Base-by-base conservation (phyloP, 2,797 vertebrate species). In the Poliocrania exsul region DNA sequence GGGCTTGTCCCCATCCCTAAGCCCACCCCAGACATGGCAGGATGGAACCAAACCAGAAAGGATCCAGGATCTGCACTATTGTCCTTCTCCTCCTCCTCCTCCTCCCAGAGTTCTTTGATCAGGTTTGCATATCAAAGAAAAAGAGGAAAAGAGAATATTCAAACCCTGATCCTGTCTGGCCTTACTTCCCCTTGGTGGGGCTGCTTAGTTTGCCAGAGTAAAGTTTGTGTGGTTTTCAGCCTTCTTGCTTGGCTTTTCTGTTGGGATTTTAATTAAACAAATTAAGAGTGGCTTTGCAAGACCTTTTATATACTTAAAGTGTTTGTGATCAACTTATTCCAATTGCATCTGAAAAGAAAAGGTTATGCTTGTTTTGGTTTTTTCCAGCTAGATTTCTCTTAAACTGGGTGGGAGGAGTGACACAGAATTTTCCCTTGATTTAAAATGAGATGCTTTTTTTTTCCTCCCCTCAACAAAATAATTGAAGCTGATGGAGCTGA, bases 81-180 rank as follows among this genome's bases (percentile, higher is more conserved):
- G 88, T 83, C 81, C 73, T 66, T 23, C 49, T 70, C 64, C 87
- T 71, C 33, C n/a, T n/a, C n/a, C n/a, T n/a, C n/a, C 51, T 72
- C 58, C 50, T 74, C 69, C 88, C 42, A 38, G 73, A 33, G 65
- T 40, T 40, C 73, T 94, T 77, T 89, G 81, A 94, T 88, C 67
- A 13, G 71, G 85, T 73, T 81, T 93, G 69, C 88, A 86, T 73
- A 72, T 91, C 92, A 94, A 94, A 94, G 85, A 50, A 65, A 35
- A 81, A 60, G 16, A 81, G 90, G 85, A 57, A 81, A 86, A 53
- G 85, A 20, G 86, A 60, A 93, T 77, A 73, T 81, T 86, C 70
- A 81, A 38, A 82, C 21, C 18, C 42, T 1, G 2, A 37, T 54
- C 20, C 19, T 58, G 72, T 66, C 62, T 72, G 81, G 53, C 73